Base-by-base conservation (phyloP, 2,113 vertebrate species). In the Spilogale gracilis region DNA sequence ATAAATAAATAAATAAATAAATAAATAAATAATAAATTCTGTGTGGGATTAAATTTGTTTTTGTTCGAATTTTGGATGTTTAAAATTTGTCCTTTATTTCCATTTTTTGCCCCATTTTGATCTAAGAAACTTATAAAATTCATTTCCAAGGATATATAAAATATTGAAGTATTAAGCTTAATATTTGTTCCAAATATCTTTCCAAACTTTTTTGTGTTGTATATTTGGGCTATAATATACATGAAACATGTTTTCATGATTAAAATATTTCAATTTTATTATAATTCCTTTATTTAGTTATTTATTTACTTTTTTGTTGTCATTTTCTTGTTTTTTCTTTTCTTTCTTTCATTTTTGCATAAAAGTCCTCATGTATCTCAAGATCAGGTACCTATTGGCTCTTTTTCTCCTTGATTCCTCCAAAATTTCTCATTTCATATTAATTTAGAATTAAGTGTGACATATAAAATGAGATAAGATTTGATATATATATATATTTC, bases 201-300 rank as follows among this genome's bases (percentile, higher is more conserved):
- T n/a, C 43, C 12, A 85, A 17, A 3, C 0, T 20, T 27, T 32
- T 71, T 45, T 89, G 23, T 30, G 14, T 74, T 89, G 5, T 8
- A 80, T 4, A 76, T 89, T 97, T 16, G 43, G 3, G 23, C 21
- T 65, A 43, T 21, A 61, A 32, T 71, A 60, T 54, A 32, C 8
- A 2, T 61, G 38, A 13, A 76, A 65, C 11, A 73, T 6, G 20
- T 11, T 78, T 69, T 84, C 78, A 18, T 83, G 13, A 73, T 76
- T 43, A 65, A 94, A 94, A 67, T 32, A 50, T 76, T 17, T 87
- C 6, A 32, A 80, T 61, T 73, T 87, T 50, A 58, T 95, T 43
- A 85, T n/a, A 61, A 91, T 63, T 80, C n/a, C 45, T 38, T 96
- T 74, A 93, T 79, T 79, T 50, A 74, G 52, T 56, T 93, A 50